Percentiles rank a stretch among this genome's conserved stretches.
These are phyloP conservation scores for Delphinapterus leucas DNA, from an alignment of 2,113 vertebrate genomes.

Conservation along the genomic window DNA sequence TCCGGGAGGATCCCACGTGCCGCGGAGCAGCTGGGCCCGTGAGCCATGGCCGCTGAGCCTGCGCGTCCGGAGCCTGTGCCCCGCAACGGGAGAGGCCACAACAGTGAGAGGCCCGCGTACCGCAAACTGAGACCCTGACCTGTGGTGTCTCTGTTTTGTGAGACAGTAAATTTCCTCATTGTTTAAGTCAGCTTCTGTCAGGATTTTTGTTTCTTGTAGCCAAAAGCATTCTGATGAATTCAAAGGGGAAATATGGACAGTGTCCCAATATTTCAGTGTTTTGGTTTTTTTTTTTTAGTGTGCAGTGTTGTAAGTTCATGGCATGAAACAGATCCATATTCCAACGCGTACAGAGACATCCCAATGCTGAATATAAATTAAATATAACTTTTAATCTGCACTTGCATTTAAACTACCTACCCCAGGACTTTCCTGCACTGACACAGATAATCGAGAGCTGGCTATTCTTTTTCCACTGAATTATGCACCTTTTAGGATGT, in stretches of 20 bases:
- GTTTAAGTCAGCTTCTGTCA: background rate
- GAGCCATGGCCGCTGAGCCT: too few species aligned
- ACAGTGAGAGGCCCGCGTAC: too few species aligned
- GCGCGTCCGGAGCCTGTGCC: too few species aligned
- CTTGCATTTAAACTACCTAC: background rate
- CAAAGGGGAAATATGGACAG: background rate
- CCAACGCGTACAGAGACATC: background rate
- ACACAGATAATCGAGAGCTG: background rate
- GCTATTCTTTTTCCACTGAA: background rate
- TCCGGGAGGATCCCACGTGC: too few species aligned
- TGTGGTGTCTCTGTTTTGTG: background rate
- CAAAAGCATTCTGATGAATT: background rate
- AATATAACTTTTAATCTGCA: background rate
- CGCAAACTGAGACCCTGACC: background rate
- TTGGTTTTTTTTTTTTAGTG: background rate
- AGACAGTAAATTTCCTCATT: background rate
- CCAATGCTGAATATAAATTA: background rate
- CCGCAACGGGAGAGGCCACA: too few species aligned
- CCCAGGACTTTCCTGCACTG: background rate
- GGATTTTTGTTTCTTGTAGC: background rate
- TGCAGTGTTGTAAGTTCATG: background rate
- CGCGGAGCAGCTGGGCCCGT: too few species aligned
- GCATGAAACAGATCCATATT: constrained; percentile 19
- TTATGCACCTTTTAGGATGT: background rate
- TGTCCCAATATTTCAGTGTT: background rate